Percentiles rank a stretch among this genome's conserved stretches.
Evolutionary conservation across 2,113 vertebrate species (phyloP).

Genomic region (Phocoena phocoena): DNA sequence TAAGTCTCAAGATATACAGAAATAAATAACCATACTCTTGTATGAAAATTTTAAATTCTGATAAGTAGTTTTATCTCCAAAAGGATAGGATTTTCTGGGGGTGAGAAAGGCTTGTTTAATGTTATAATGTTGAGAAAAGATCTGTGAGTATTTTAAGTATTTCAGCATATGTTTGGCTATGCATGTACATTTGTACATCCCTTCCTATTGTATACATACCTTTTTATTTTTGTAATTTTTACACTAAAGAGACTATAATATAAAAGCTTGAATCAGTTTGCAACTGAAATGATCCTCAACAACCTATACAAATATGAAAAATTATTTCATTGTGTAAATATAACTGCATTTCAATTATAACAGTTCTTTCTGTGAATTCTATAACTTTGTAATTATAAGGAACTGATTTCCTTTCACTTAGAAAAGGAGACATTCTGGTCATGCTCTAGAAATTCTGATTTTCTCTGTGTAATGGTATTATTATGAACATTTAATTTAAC

Average conservation of each 20-base stretch:
- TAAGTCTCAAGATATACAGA: neutral
- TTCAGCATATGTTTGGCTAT: neutral
- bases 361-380: neutral
- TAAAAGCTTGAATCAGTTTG: neutral
- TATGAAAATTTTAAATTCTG: slow-evolving; percentile 30
- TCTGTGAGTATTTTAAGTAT: neutral
- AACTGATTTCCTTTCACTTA: neutral
- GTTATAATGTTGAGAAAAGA: neutral
- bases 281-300: neutral
- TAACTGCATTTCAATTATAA: slow-evolving; percentile 11
- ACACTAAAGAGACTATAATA: neutral
- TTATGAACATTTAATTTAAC: slow-evolving; percentile 13
- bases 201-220: neutral
- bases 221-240: neutral
- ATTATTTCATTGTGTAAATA: neutral
- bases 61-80: neutral
- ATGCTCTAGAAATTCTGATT: neutral
- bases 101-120: neutral
- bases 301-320: neutral
- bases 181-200: neutral
- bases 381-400: neutral
- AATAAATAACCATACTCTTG: neutral
- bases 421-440: neutral
- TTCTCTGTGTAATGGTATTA: neutral
- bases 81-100: neutral